These are phyloP conservation scores for Ptychobarbus kaznakovi DNA, from an alignment of 2,797 vertebrate species.

Conservation along the genomic window DNA sequence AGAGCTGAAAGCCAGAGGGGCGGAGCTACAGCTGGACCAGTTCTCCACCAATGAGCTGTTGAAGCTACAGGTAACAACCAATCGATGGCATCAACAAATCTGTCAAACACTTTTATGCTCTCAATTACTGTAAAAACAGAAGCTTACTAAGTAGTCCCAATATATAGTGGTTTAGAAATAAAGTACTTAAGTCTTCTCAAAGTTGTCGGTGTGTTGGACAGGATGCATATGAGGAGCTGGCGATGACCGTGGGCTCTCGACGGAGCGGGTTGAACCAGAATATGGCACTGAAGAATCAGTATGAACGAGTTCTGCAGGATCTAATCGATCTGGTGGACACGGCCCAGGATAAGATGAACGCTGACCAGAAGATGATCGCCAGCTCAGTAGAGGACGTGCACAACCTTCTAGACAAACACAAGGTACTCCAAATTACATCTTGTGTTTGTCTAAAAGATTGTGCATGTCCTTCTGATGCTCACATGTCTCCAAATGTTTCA, in stretches of 20 bases:
- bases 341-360: conserved; percentile 92
- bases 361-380: conserved; percentile 90
- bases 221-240: conserved; percentile 93
- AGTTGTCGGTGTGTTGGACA: conserved; percentile 58
- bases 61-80: conserved; percentile 88
- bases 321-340: conserved; percentile 92
- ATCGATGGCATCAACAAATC: not conserved
- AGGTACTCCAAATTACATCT: conserved; percentile 73
- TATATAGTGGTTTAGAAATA: not conserved
- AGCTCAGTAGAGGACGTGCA: conserved; percentile 88
- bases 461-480: not conserved
- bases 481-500: not conserved
- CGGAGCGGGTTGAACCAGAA: conserved; percentile 89
- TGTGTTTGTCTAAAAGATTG: not conserved
- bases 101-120: not conserved
- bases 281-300: conserved; percentile 89
- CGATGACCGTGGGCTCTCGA: conserved; percentile 87
- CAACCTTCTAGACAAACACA: conserved; percentile 90
- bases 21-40: conserved; percentile 85
- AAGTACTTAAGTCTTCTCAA: not conserved
- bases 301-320: conserved; percentile 91
- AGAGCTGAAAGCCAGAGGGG: conserved; percentile 84
- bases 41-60: conserved; percentile 87
- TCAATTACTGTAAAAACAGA: not conserved
- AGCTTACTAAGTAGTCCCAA: not conserved